Evolutionary conservation across 2,888 invertebrate genomes (phyloP).

Genomic region (Scaptomyza reducta): DNA sequence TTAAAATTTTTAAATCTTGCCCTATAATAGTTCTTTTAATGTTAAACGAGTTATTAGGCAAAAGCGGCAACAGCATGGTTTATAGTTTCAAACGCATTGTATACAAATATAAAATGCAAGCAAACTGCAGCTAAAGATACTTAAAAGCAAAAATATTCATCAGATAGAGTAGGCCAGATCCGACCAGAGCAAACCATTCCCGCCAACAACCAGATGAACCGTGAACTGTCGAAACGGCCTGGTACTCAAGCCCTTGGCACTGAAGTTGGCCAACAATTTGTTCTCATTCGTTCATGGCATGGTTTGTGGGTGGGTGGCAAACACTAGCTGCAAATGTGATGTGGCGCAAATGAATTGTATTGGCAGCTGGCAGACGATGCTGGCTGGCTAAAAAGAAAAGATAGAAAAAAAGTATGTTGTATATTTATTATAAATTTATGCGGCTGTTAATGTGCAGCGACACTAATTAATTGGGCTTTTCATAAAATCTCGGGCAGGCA

Average conservation of each 20-base stretch:
- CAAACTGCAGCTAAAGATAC: constrained; percentile 25
- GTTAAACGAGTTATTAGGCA: not conserved
- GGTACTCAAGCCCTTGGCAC: constrained; percentile 14
- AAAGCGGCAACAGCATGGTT: constrained; percentile 27
- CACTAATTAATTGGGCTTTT: constrained; percentile 77
- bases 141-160: constrained; percentile 48
- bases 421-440: constrained; percentile 72
- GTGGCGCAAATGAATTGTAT: constrained; percentile 77
- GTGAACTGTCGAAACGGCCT: constrained; percentile 26
- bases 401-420: not conserved
- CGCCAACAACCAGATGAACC: constrained; percentile 11
- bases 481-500: constrained; percentile 59
- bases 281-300: constrained; percentile 43
- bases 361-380: constrained; percentile 68
- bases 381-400: constrained; percentile 13
- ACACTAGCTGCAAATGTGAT: constrained; percentile 39
- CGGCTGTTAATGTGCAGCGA: constrained; percentile 45
- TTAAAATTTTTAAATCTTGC: no score
- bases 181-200: not conserved
- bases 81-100: constrained; percentile 66
- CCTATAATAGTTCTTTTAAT: not conserved
- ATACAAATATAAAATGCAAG: constrained; percentile 65
- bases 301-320: constrained; percentile 8
- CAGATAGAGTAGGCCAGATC: constrained; percentile 6
- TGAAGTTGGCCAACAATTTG: constrained; percentile 58